Evolutionary conservation across 2,888 invertebrate species (phyloP).

Genomic region (Coelopa pilipes): DNA sequence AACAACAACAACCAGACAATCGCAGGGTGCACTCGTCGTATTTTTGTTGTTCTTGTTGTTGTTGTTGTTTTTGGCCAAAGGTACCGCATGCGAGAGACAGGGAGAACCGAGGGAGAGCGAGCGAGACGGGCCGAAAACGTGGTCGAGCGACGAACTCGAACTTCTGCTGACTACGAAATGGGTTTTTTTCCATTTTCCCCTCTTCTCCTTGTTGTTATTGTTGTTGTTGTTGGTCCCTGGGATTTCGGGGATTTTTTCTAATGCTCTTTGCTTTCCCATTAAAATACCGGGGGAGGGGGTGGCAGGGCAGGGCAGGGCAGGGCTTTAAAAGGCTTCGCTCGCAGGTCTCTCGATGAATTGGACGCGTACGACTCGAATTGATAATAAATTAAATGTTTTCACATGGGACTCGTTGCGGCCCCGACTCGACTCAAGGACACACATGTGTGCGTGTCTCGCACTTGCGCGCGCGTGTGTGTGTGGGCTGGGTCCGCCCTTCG

Average conservation of each 20-base stretch:
- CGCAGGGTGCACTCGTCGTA: no score
- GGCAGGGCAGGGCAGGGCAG: neutral
- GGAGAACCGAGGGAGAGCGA: neutral
- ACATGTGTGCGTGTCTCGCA: slow-evolving; percentile 16
- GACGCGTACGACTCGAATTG: slow-evolving; percentile 40
- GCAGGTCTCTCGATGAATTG: slow-evolving; percentile 22
- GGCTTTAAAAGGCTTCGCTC: slow-evolving; percentile 13
- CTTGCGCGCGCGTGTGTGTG: neutral
- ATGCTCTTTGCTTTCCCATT: slow-evolving; percentile 9
- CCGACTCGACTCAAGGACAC: no score
- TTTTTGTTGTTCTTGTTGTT: neutral
- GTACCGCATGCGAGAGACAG: neutral
- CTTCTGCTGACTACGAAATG: slow-evolving; percentile 15
- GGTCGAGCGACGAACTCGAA: neutral
- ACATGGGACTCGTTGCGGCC: slow-evolving; percentile 39
- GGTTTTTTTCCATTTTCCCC: neutral
- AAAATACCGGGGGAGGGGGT: slow-evolving; percentile 7
- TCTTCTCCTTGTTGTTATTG: neutral
- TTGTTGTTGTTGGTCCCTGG: slow-evolving; percentile 3
- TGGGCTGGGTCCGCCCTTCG: neutral
- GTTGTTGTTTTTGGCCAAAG: no score
- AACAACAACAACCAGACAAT: neutral
- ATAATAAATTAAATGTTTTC: slow-evolving; percentile 43
- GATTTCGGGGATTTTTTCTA: slow-evolving; percentile 26
- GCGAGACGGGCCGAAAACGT: no score